phyloP scores from a whole-genome alignment of 2,797 vertebrate species.

The Oreochromis grahami region DNA sequence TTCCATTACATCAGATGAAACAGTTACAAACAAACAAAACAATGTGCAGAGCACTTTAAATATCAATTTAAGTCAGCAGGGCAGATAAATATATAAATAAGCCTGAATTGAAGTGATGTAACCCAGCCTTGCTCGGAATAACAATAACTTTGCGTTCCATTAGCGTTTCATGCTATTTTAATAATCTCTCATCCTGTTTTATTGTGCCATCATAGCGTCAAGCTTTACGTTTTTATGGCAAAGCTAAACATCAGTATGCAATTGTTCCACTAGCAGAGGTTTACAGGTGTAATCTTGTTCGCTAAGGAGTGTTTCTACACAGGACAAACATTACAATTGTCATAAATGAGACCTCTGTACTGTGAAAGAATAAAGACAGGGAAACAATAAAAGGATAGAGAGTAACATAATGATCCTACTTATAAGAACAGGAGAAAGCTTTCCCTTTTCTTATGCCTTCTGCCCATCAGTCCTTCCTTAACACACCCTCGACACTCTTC shows the following conservation, averaged over 20 bases:
- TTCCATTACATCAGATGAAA: not conserved
- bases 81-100: not conserved
- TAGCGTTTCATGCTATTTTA: not conserved
- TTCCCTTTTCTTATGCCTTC: not conserved
- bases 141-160: not conserved
- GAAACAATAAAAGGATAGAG: conserved; percentile 21
- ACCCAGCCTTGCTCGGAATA: not conserved
- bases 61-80: not conserved
- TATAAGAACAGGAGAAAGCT: conserved; percentile 5
- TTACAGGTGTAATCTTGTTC: not conserved
- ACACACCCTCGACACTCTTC: not conserved
- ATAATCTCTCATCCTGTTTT: not conserved
- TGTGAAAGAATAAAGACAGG: not conserved
- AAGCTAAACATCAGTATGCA: not conserved
- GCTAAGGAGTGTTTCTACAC: not conserved
- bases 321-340: conserved; percentile 14
- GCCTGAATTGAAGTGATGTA: not conserved
- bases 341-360: conserved; percentile 54
- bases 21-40: not conserved
- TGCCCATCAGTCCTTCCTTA: conserved; percentile 11
- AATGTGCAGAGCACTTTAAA: not conserved
- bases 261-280: not conserved
- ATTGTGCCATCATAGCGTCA: not conserved
- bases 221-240: not conserved
- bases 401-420: conserved; percentile 35